Conservation (phyloP, 2,888 invertebrate species). For the Tiliacea citrago region DNA sequence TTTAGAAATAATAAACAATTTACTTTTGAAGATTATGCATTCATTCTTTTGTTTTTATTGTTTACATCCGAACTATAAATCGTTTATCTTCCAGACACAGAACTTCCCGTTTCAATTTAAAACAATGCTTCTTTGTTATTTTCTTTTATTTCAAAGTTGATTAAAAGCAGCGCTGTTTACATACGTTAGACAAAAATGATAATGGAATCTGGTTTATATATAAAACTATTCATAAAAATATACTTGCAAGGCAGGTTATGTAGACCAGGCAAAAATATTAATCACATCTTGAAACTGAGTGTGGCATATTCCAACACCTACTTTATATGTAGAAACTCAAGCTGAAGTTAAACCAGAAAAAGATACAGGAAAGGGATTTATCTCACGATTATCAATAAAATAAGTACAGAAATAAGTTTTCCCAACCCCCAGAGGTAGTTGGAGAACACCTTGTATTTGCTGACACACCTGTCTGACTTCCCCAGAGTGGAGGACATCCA, state of each 20-base stretch:
- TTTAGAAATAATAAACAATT: not conserved
- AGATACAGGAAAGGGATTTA: not conserved
- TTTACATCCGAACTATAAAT: conserved; percentile 32
- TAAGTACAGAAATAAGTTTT: not conserved
- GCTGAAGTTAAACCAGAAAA: not conserved
- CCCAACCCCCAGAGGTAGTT: not conserved
- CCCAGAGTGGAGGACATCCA: not conserved
- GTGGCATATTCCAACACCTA: not conserved
- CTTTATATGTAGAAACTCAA: not conserved
- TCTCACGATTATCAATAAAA: not conserved
- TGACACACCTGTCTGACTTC: not conserved
- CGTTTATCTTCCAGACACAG: conserved; percentile 29
- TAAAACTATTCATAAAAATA: conserved; percentile 18
- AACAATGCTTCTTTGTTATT: conserved; percentile 45
- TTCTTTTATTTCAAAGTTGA: conserved; percentile 42
- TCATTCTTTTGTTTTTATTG: not conserved
- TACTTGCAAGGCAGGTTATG: not conserved
- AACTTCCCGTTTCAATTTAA: conserved; percentile 35
- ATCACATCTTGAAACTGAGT: not conserved
- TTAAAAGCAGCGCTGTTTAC: conserved; percentile 35
- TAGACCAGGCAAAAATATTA: not conserved
- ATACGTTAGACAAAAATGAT: conserved; percentile 22
- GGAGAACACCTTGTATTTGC: not conserved
- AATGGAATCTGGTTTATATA: conserved; percentile 17
- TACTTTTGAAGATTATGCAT: conserved; percentile 4